These are phyloP conservation scores for Calliopsis andreniformis DNA, from an alignment of 1,140 invertebrate genomes.

Conservation along the genomic window DNA sequence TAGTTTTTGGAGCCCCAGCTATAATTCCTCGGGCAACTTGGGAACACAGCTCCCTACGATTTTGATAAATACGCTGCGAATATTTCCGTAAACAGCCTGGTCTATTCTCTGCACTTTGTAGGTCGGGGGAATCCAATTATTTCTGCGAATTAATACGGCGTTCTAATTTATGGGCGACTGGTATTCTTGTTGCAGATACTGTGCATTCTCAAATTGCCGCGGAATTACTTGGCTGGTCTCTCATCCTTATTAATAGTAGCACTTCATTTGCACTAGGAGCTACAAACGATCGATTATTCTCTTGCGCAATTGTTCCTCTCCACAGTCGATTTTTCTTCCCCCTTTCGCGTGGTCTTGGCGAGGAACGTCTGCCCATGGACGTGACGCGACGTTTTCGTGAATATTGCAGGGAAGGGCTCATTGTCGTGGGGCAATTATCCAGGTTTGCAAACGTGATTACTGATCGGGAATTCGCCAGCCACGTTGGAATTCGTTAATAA, in stretches of 20 bases:
- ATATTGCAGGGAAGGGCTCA: not conserved
- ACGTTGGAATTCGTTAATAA: constrained; percentile 8
- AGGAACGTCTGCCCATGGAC: not conserved
- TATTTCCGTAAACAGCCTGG: not conserved
- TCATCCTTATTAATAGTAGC: constrained; percentile 54
- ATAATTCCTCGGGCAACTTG: not conserved
- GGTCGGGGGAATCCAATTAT: constrained; percentile 1
- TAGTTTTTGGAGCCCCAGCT: not conserved
- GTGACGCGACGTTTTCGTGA: not conserved
- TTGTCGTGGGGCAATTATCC: not conserved
- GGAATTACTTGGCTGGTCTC: constrained; percentile 26
- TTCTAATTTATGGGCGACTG: constrained; percentile 33
- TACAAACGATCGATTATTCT: constrained; percentile 16
- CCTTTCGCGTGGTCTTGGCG: too few relatives aligned
- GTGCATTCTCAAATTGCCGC: constrained; percentile 26
- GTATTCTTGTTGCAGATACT: constrained; percentile 28
- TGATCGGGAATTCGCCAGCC: not conserved
- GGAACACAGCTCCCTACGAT: not conserved
- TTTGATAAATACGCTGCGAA: not conserved
- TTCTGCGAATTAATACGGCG: constrained; percentile 18
- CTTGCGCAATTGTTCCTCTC: not conserved
- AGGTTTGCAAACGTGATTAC: constrained; percentile 2
- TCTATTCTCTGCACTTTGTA: not conserved
- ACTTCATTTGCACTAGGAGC: constrained; percentile 56
- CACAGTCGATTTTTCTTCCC: not conserved